These are phyloP conservation scores for Macaria liturata DNA, from an alignment of 2,888 invertebrate genomes.

Conservation along the genomic window DNA sequence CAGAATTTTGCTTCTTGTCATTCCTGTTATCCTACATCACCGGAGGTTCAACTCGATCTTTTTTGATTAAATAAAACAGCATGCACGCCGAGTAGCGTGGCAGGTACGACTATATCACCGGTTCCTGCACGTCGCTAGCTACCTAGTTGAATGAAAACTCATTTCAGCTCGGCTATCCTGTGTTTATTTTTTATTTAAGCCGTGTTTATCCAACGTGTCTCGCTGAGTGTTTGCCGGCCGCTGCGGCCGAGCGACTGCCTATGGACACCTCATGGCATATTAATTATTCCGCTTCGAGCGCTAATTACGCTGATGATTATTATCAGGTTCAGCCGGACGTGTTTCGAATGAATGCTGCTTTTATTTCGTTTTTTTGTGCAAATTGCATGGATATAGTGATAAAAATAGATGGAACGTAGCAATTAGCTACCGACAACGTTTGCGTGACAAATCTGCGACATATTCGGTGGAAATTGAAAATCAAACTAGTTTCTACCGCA, in stretches of 20 bases:
- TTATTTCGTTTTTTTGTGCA: too few species aligned
- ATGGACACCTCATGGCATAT: slow-evolving; percentile 20
- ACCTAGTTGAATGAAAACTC: slow-evolving; percentile 24
- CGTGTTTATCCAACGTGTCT: slow-evolving; percentile 24
- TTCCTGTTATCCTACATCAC: too few species aligned
- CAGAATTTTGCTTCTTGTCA: too few species aligned
- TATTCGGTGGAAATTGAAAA: too few species aligned
- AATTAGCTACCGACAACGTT: too few species aligned
- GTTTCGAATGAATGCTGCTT: neutral
- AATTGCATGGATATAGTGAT: too few species aligned
- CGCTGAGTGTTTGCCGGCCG: slow-evolving; percentile 22
- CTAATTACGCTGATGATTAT: slow-evolving; percentile 18
- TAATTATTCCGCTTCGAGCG: slow-evolving; percentile 15
- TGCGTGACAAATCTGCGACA: too few species aligned
- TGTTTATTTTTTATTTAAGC: slow-evolving; percentile 27
- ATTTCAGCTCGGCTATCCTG: slow-evolving; percentile 18
- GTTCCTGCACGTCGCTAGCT: slow-evolving; percentile 6
- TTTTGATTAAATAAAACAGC: too few species aligned
- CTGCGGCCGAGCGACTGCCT: slow-evolving; percentile 16
- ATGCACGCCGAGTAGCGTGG: too few species aligned
- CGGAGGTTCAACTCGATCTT: too few species aligned
- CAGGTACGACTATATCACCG: neutral
- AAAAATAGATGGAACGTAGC: too few species aligned
- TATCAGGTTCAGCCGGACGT: slow-evolving; percentile 10
- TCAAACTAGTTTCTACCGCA: too few species aligned